Conservation (phyloP, 2,888 invertebrate genomes). For the Hirtodrosophila alboralis region DNA sequence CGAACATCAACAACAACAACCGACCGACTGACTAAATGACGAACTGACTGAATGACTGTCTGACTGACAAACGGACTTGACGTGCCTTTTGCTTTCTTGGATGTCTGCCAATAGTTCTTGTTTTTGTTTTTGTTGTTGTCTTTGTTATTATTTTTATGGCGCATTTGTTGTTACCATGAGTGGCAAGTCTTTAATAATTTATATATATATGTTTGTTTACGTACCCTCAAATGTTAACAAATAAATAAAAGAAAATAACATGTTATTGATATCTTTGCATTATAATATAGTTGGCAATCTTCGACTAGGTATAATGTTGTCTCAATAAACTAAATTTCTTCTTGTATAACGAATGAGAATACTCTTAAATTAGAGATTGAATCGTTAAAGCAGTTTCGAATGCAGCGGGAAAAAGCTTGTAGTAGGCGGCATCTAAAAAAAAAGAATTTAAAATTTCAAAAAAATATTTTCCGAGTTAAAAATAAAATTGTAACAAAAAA, state of each 20-base stretch:
- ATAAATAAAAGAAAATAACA: slow-evolving; percentile 17
- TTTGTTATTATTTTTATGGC: slow-evolving; percentile 14
- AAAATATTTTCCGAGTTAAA: too few relatives aligned
- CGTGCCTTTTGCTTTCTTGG: slow-evolving; percentile 32
- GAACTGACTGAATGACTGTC: slow-evolving; percentile 22
- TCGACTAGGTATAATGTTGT: not conserved
- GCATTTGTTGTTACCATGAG: slow-evolving; percentile 1
- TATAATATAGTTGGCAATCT: too few relatives aligned
- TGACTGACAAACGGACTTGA: slow-evolving; percentile 21
- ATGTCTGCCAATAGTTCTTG: slow-evolving; percentile 20
- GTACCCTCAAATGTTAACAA: not conserved
- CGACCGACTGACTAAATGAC: not conserved
- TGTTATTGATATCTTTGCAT: slow-evolving; percentile 13
- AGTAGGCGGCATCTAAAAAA: too few relatives aligned
- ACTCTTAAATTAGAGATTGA: too few relatives aligned
- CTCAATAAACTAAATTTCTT: too few relatives aligned
- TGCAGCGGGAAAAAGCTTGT: too few relatives aligned
- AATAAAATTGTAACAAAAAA: too few relatives aligned
- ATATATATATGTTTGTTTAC: not conserved
- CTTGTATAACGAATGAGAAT: too few relatives aligned
- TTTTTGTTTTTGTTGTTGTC: slow-evolving; percentile 11
- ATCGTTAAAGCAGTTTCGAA: too few relatives aligned
- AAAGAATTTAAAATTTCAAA: too few relatives aligned
- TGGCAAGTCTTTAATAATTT: slow-evolving; percentile 3
- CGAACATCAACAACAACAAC: not conserved